Base-by-base conservation (phyloP, 2,113 vertebrate species). In the Myodes glareolus region DNA sequence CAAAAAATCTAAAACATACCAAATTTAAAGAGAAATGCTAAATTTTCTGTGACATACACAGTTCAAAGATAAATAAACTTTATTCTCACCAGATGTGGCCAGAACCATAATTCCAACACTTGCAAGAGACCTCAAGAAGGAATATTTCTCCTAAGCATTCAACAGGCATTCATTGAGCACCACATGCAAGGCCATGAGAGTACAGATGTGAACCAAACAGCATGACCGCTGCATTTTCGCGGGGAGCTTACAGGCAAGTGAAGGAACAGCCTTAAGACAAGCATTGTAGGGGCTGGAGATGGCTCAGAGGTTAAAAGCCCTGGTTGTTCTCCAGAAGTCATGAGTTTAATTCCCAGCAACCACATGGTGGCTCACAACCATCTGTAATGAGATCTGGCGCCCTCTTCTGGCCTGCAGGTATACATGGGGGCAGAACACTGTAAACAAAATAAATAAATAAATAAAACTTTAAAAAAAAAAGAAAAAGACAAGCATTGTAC, bases 1-100 rank as follows among this genome's bases (percentile, higher is more conserved):
- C 65, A 86, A 91, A 5, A 91, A 61, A 99, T 98, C 67, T n/a
- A 58, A 58, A 80, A 42, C 21, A 31, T 39, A 63, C 11, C 29
- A 55, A 65, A 31, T 36, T 47, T 61, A 63, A 84, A 58, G 17
- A 58, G 55, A 58, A 58, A 58, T 58, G 67, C 61, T 94, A 55
- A 82, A 78, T 65, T 78, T 25, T 82, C 36, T 75, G 73, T 75
- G 39, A 25, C n/a, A 42, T 6, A 45, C 36, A 61, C 5, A 39
- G 52, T 61, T 27, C 80, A n/a, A 58, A 88, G 70, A 77, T 25
- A 70, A 63, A 73, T 52, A 45, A 68, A 81, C 31, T 5, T 45
- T 50, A 5, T 36, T 50, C 45, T n/a, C 13, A 70, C 6, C 7
- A 7, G 21, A 70, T 50, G 21, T 52, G 65, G 33, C 21, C 45